These are phyloP conservation scores for Drosophila funebris DNA, from an alignment of 1,140 invertebrate species.

Conservation along the genomic window DNA sequence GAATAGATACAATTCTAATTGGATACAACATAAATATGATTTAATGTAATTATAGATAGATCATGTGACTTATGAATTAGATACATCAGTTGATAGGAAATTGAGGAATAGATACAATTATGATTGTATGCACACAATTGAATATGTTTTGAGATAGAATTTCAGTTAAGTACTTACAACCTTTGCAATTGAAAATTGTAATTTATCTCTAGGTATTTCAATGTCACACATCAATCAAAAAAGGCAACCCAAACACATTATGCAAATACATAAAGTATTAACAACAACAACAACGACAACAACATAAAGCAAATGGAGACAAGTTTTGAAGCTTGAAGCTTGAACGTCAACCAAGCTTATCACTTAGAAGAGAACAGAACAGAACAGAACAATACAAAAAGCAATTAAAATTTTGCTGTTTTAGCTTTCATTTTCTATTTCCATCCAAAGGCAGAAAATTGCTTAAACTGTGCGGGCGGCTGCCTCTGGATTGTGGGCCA, in stretches of 20 bases:
- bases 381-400: constrained; percentile 62
- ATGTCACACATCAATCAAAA: constrained; percentile 15
- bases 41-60: too few relatives aligned
- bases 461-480: constrained; percentile 20
- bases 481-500: constrained; percentile 13
- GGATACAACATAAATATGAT: too few relatives aligned
- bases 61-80: too few relatives aligned
- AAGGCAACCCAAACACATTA: constrained; percentile 12
- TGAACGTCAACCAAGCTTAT: constrained; percentile 36
- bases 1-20: too few relatives aligned
- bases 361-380: constrained; percentile 1
- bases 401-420: constrained; percentile 69
- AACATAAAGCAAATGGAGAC: constrained; percentile 11
- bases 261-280: constrained; percentile 35
- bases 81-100: too few relatives aligned
- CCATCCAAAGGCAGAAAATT: constrained; percentile 29
- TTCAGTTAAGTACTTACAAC: too few relatives aligned
- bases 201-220: too few relatives aligned
- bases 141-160: too few relatives aligned
- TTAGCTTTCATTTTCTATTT: constrained; percentile 19
- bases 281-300: not conserved
- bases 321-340: constrained; percentile 44
- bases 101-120: too few relatives aligned
- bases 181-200: too few relatives aligned
- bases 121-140: too few relatives aligned